Conservation (phyloP, 2,888 invertebrate genomes). For the Mythimna albipuncta region DNA sequence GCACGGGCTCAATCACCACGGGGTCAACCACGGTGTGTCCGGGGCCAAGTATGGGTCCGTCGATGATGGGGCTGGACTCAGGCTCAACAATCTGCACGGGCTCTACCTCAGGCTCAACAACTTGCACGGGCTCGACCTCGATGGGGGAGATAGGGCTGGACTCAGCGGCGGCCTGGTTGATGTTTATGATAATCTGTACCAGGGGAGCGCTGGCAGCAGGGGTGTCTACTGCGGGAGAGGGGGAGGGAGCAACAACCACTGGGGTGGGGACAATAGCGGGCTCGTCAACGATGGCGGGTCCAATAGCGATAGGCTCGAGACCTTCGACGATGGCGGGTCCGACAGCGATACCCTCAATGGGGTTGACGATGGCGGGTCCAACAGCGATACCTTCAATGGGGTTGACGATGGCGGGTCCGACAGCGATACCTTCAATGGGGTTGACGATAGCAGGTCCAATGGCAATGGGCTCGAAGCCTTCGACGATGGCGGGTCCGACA, state of each 20-base stretch:
- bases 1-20: conserved; percentile 43
- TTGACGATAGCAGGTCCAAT: conserved; percentile 53
- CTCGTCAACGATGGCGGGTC: conserved; percentile 47
- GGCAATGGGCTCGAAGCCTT: conserved; percentile 21
- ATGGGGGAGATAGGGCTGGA: conserved; percentile 52
- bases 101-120: conserved; percentile 13
- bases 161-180: conserved; percentile 60
- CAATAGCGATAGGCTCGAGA: conserved; percentile 52
- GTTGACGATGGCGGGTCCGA: conserved; percentile 49
- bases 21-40: conserved; percentile 55
- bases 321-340: conserved; percentile 57
- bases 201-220: conserved; percentile 57
- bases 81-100: conserved; percentile 18
- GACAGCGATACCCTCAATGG: conserved; percentile 12
- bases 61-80: conserved; percentile 20
- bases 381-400: conserved; percentile 43
- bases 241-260: conserved; percentile 26
- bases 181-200: conserved; percentile 73
- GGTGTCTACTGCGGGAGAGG: conserved; percentile 6
- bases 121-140: conserved; percentile 29
- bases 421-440: conserved; percentile 44
- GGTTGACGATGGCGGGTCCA: conserved; percentile 49
- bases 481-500: conserved; percentile 54
- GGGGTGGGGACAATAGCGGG: conserved; percentile 59
- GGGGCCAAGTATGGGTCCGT: conserved; percentile 38